Conservation (phyloP, 2,797 vertebrate species). For the Danio kyathit region DNA sequence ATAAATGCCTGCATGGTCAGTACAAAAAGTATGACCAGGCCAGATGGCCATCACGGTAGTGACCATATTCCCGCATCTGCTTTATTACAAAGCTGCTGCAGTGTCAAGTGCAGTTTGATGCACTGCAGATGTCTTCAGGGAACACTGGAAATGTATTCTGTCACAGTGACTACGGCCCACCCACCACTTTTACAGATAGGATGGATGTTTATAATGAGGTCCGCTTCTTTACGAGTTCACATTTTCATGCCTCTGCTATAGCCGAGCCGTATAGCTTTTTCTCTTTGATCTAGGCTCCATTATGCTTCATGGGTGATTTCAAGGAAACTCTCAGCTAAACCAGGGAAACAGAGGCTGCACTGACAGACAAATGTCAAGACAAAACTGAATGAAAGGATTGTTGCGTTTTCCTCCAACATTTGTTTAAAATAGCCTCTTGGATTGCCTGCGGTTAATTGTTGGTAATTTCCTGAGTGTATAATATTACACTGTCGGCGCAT, state of each 20-base stretch:
- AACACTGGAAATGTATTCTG: neutral
- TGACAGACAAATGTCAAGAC: conserved; percentile 9
- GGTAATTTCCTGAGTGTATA: conserved; percentile 54
- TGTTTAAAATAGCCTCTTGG: conserved; percentile 48
- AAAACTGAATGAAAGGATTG: conserved; percentile 28
- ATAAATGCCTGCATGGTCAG: conserved; percentile 12
- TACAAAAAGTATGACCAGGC: conserved; percentile 3
- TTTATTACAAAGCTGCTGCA: neutral
- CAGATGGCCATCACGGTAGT: conserved; percentile 10
- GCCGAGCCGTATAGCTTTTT: neutral
- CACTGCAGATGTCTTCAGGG: conserved; percentile 12
- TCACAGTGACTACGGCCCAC: neutral
- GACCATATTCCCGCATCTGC: conserved; percentile 21
- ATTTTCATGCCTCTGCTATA: conserved; percentile 41
- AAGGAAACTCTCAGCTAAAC: conserved; percentile 21
- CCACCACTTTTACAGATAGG: conserved; percentile 3
- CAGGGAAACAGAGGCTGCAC: neutral
- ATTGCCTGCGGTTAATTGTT: conserved; percentile 50
- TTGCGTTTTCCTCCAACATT: conserved; percentile 43
- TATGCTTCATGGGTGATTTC: conserved; percentile 30
- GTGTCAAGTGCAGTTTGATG: conserved; percentile 20
- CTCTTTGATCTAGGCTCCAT: conserved; percentile 45
- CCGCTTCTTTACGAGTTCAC: conserved; percentile 40
- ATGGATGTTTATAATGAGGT: conserved; percentile 44
- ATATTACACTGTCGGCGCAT: conserved; percentile 37